A percentile compares a stretch with the other conserved stretches of the same genome.
Evolutionary conservation across 2,888 invertebrate species (phyloP).

Genomic region (Ormyrus rosae): DNA sequence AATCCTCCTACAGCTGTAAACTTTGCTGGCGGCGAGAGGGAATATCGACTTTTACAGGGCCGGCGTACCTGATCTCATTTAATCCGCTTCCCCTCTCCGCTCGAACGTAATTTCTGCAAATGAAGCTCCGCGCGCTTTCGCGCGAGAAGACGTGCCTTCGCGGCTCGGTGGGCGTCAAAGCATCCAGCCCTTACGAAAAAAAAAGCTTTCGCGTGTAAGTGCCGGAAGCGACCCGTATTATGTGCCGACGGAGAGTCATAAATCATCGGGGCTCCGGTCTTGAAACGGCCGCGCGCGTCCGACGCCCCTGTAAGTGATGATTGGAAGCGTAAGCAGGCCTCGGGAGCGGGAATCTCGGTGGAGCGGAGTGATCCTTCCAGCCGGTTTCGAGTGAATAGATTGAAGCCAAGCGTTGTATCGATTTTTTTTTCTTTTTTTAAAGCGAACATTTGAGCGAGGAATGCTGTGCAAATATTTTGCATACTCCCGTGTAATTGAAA

Average conservation of each 20-base stretch:
- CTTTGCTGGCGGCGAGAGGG: not conserved
- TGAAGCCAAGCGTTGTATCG: not conserved
- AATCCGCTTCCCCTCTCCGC: not conserved
- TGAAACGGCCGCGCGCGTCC: not conserved
- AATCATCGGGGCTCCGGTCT: too few relatives aligned
- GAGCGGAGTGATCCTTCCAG: too few relatives aligned
- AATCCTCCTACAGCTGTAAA: too few relatives aligned
- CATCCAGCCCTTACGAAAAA: too few relatives aligned
- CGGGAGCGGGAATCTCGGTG: not conserved
- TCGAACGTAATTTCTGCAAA: conserved; percentile 37
- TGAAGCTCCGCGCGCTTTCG: not conserved
- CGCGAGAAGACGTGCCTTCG: conserved; percentile 5
- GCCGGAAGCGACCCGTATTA: too few relatives aligned
- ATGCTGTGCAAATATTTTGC: too few relatives aligned
- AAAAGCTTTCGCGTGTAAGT: too few relatives aligned
- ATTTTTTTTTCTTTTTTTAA: too few relatives aligned
- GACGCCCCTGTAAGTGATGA: conserved; percentile 6
- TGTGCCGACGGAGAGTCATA: too few relatives aligned
- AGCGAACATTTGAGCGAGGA: too few relatives aligned
- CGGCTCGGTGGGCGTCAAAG: too few relatives aligned
- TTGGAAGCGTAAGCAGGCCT: not conserved
- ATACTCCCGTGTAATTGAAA: too few relatives aligned
- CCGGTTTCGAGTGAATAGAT: not conserved
- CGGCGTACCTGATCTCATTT: not conserved
- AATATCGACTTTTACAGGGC: conserved; percentile 34